These are phyloP conservation scores for Neoseiulus cucumeris DNA, from an alignment of 1,140 invertebrate genomes.

Conservation along the genomic window DNA sequence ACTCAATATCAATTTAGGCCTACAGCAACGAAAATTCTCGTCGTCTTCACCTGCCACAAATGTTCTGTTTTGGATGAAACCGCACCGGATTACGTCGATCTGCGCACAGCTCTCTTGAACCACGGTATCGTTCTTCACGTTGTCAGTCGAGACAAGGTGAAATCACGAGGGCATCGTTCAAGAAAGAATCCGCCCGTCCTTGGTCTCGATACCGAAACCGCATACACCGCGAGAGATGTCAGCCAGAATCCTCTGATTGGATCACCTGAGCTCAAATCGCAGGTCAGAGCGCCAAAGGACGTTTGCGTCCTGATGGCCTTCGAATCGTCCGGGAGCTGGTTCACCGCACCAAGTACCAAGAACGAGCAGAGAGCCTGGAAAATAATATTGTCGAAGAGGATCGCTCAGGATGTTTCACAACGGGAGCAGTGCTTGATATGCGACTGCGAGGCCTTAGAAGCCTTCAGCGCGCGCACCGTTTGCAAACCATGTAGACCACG, in stretches of 20 bases:
- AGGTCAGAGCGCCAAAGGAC: conserved; percentile 16
- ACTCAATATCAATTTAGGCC: background rate
- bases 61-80: background rate
- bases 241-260: conserved; percentile 15
- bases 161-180: background rate
- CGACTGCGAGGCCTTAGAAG: background rate
- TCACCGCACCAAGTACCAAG: background rate
- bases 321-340: conserved; percentile 16
- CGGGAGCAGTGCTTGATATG: background rate
- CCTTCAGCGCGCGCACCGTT: background rate
- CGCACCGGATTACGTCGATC: background rate
- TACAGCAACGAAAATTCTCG: conserved; percentile 1
- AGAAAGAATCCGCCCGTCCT: background rate
- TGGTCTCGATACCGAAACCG: conserved; percentile 15
- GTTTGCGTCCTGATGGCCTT: conserved; percentile 15
- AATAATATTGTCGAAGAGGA: background rate
- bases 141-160: background rate
- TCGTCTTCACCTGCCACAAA: background rate
- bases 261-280: conserved; percentile 13
- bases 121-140: background rate
- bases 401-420: background rate
- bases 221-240: conserved; percentile 15
- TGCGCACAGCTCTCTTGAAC: background rate
- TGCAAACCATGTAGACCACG: background rate
- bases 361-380: background rate